These are phyloP conservation scores for Nezara viridula DNA, from an alignment of 2,888 invertebrate species.

Conservation along the genomic window DNA sequence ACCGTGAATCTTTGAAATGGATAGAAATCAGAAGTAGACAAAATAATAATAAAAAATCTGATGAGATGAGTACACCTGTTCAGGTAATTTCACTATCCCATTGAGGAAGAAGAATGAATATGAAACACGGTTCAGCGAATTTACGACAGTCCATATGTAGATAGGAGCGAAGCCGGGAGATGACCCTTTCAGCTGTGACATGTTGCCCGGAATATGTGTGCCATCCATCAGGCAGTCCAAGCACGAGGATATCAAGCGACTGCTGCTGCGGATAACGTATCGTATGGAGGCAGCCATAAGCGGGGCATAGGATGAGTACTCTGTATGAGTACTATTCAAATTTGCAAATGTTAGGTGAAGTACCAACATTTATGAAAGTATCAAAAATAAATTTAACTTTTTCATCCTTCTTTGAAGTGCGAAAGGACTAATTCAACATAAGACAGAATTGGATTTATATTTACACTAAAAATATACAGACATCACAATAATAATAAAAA, in stretches of 20 bases:
- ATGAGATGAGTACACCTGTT: too few species aligned
- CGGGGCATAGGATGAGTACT: neutral
- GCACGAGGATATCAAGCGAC: neutral
- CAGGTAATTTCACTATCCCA: neutral
- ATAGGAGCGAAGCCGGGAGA: neutral
- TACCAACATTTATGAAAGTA: neutral
- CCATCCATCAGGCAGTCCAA: neutral
- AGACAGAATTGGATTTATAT: too few species aligned
- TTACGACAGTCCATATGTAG: neutral
- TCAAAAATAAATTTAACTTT: neutral
- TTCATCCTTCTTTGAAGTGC: accelerated
- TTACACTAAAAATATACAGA: too few species aligned
- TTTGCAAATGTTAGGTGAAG: neutral
- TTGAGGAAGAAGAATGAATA: neutral
- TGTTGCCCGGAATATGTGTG: neutral
- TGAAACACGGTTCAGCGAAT: neutral
- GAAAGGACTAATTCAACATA: too few species aligned
- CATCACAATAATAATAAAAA: too few species aligned
- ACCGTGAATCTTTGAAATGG: too few species aligned
- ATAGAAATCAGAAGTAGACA: too few species aligned
- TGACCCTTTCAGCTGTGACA: conserved; percentile 16
- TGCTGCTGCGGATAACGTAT: neutral
- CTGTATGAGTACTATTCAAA: neutral
- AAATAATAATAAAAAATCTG: too few species aligned
- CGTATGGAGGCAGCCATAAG: neutral